These are phyloP conservation scores for Corydoras maculifer DNA, from an alignment of 2,113 vertebrate genomes.

Conservation along the genomic window DNA sequence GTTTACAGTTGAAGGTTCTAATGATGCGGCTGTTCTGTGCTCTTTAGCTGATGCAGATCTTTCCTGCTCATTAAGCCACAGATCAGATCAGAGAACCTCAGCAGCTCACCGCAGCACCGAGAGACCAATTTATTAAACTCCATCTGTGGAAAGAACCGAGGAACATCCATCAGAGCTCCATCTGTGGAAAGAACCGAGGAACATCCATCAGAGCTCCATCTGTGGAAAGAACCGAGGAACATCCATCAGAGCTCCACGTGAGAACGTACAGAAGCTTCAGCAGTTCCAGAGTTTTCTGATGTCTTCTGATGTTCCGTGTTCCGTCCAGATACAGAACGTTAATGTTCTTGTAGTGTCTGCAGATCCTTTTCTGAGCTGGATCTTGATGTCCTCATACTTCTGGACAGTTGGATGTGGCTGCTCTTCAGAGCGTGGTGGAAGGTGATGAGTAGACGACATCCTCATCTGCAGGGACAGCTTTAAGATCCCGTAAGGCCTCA, in stretches of 20 bases:
- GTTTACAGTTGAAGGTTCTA: background rate
- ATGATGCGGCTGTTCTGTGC: constrained; percentile 1
- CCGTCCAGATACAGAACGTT: background rate
- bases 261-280: too few species aligned
- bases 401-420: too few species aligned
- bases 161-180: background rate
- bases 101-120: constrained; percentile 15
- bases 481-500: constrained; percentile 14
- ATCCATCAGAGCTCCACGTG: background rate
- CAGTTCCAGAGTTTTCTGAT: too few species aligned
- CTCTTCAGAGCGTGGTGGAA: too few species aligned
- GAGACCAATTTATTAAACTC: constrained; percentile 20
- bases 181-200: background rate
- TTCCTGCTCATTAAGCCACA: constrained; percentile 6
- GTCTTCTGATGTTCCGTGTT: background rate
- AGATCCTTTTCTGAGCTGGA: too few species aligned
- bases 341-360: too few species aligned
- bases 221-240: background rate
- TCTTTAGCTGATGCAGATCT: background rate
- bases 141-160: background rate
- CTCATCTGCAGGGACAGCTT: background rate
- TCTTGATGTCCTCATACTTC: too few species aligned
- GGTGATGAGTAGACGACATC: too few species aligned
- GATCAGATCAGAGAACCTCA: constrained; percentile 21
- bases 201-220: background rate